phyloP scores from a whole-genome alignment of 1,140 invertebrate species.

The Drosophila biarmipes region DNA sequence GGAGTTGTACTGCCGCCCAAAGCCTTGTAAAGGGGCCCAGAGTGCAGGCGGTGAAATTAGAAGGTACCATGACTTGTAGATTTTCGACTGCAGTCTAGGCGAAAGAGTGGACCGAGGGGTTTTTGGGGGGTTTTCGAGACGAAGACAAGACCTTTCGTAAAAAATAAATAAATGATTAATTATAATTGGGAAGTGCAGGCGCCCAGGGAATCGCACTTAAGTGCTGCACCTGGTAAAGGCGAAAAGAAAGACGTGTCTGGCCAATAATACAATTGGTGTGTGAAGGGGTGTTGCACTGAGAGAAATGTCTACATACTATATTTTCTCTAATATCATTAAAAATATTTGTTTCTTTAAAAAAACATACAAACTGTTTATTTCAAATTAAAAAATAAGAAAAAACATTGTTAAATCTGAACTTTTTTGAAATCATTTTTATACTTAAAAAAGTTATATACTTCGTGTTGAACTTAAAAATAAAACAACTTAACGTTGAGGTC shows the following conservation, averaged over 20 bases:
- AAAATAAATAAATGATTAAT: constrained; percentile 15
- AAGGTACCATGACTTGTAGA: constrained; percentile 77
- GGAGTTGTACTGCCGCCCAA: not conserved
- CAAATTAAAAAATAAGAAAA: no score
- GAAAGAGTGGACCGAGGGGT: not conserved
- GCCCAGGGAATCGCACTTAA: not conserved
- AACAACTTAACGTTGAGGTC: no score
- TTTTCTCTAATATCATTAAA: not conserved
- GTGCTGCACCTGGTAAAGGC: no score
- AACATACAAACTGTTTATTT: no score
- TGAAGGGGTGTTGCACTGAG: constrained; percentile 2
- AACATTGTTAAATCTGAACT: no score
- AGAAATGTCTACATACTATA: not conserved
- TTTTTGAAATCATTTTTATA: no score
- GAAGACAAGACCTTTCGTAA: not conserved
- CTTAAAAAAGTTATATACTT: no score
- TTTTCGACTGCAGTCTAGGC: constrained; percentile 45
- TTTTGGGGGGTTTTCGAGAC: not conserved
- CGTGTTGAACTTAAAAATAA: no score
- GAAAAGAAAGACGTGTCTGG: not conserved
- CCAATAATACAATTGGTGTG: not conserved
- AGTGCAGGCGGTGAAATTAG: constrained; percentile 43
- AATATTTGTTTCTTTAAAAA: not conserved
- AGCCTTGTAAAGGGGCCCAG: not conserved
- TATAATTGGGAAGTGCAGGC: not conserved